These are phyloP conservation scores for Typhlomys cinereus DNA, from an alignment of 2,113 vertebrate genomes.

Conservation along the genomic window DNA sequence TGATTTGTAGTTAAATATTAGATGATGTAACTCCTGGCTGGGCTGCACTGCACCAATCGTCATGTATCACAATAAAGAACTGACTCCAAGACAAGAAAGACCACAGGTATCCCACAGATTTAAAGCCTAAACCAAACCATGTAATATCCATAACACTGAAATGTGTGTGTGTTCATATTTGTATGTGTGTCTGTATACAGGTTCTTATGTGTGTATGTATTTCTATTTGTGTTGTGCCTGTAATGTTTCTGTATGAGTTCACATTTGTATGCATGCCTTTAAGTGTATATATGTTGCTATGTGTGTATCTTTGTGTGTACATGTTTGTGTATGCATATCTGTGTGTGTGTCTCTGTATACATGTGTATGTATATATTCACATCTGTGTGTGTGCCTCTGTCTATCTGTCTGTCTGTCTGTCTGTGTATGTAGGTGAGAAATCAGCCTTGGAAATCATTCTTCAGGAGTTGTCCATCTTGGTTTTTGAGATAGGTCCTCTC, in stretches of 20 bases:
- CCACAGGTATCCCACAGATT: background rate
- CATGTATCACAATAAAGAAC: background rate
- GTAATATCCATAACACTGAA: conserved; percentile 2
- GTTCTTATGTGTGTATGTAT: background rate
- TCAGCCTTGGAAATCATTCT: background rate
- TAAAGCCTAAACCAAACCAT: conserved; percentile 34
- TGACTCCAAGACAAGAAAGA: background rate
- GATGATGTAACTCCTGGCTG: background rate
- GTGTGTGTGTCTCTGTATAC: background rate
- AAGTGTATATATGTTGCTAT: background rate
- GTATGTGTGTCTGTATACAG: too few relatives aligned
- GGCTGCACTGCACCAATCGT: background rate
- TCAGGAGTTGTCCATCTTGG: background rate
- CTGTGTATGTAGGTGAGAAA: background rate
- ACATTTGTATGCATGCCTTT: too few relatives aligned
- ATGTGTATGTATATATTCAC: background rate
- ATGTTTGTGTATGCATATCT: background rate
- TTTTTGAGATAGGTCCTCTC: too few relatives aligned
- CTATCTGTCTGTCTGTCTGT: too few relatives aligned
- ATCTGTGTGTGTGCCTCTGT: too few relatives aligned
- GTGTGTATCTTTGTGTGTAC: too few relatives aligned
- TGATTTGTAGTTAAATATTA: conserved; percentile 31
- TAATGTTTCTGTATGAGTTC: background rate
- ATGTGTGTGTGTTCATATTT: background rate
- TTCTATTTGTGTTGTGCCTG: too few relatives aligned